phyloP scores from a whole-genome alignment of 2,113 vertebrate species.

The Corydoras sp. region DNA sequence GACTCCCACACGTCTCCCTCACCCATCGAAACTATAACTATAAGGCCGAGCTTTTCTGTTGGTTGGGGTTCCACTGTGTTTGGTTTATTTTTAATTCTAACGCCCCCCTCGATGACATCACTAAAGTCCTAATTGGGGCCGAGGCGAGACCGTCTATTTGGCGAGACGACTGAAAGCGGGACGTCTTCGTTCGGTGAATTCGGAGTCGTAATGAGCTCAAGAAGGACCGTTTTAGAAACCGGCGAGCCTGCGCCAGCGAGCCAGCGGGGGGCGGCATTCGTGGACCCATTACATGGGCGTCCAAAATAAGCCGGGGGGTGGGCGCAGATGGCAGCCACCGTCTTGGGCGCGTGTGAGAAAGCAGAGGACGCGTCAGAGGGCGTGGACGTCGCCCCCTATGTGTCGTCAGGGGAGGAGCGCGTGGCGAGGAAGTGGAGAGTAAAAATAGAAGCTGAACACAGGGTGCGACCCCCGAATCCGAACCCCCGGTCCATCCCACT shows the following conservation, averaged over 20 bases:
- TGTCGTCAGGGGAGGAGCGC: no score
- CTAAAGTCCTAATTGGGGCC: conserved; percentile 1
- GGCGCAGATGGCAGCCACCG: conserved; percentile 15
- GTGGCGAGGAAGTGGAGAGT: neutral
- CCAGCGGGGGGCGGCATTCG: neutral
- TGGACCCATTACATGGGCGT: neutral
- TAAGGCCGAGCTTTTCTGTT: no score
- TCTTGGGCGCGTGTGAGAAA: neutral
- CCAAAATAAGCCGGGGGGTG: conserved; percentile 21
- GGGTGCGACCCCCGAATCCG: neutral
- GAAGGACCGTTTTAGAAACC: conserved; percentile 11
- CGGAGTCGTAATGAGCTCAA: neutral
- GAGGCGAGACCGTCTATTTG: neutral
- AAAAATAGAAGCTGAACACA: neutral
- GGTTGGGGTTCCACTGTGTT: neutral
- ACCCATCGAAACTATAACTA: no score
- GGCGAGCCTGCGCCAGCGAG: neutral
- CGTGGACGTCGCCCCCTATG: conserved; percentile 9
- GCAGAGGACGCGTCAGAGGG: neutral
- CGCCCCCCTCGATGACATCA: neutral
- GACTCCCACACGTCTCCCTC: no score
- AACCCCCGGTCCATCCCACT: neutral
- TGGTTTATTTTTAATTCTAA: neutral
- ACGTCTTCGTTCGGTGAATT: conserved; percentile 9
- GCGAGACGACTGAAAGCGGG: neutral